Percentiles rank a stretch among this genome's conserved stretches.
Evolutionary conservation across 2,113 vertebrate genomes (phyloP).

Genomic region (Manacus vitellinus): DNA sequence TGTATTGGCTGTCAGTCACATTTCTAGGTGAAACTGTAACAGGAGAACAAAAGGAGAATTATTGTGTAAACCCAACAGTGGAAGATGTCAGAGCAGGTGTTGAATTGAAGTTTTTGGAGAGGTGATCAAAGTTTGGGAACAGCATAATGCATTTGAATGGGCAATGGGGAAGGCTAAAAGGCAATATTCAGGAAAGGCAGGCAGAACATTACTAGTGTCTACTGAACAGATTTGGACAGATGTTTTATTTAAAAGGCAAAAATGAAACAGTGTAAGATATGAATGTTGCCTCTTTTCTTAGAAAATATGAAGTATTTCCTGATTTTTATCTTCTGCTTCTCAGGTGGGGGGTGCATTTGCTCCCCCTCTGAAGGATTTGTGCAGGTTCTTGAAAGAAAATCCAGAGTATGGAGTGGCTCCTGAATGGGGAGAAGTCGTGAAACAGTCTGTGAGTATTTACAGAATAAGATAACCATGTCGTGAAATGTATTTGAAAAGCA

Average conservation of each 20-base stretch:
- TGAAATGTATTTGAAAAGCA: not conserved
- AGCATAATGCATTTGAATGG: not conserved
- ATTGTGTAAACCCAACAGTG: not conserved
- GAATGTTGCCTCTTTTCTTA: not conserved
- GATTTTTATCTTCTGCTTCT: not conserved
- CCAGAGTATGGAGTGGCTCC: conserved; percentile 96
- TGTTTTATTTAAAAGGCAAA: not conserved
- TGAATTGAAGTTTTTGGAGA: not conserved
- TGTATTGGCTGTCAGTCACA: not conserved
- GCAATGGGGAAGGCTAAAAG: not conserved
- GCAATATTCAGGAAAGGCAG: not conserved
- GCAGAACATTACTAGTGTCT: not conserved
- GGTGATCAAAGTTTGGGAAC: not conserved
- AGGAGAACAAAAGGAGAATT: not conserved
- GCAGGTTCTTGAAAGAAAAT: conserved; percentile 96
- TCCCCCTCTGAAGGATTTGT: conserved; percentile 94
- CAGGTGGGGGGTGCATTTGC: conserved; percentile 97
- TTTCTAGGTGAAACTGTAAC: not conserved
- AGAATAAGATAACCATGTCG: not conserved
- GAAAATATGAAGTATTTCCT: not conserved
- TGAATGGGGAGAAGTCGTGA: conserved; percentile 97
- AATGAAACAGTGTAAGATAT: not conserved
- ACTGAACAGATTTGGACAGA: not conserved
- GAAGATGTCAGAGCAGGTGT: not conserved
- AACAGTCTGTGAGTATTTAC: conserved; percentile 88